These are phyloP conservation scores for Paracanthobrama guichenoti DNA, from an alignment of 2,113 vertebrate species.

Conservation along the genomic window DNA sequence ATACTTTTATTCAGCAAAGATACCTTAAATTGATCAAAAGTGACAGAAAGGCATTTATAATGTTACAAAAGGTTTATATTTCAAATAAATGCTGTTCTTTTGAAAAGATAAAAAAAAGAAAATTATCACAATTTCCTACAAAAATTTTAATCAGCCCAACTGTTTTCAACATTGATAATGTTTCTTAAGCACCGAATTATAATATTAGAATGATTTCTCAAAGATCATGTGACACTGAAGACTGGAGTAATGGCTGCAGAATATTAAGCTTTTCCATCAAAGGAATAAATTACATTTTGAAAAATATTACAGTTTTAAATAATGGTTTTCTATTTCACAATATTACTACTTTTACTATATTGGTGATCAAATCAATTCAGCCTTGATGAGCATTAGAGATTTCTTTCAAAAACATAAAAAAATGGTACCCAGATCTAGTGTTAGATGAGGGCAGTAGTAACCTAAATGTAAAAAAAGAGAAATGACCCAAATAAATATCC, in stretches of 20 bases:
- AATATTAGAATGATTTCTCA: too few species aligned
- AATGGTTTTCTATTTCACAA: not conserved
- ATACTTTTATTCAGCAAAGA: too few species aligned
- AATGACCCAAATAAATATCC: not conserved
- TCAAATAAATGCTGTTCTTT: too few species aligned
- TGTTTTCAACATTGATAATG: not conserved
- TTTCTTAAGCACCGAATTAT: not conserved
- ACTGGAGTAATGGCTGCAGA: not conserved
- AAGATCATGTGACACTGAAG: too few species aligned
- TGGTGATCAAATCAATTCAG: not conserved
- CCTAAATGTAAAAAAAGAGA: not conserved
- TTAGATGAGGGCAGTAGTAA: not conserved
- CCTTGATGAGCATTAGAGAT: not conserved
- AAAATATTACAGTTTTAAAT: too few species aligned
- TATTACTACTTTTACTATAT: not conserved
- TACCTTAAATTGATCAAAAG: too few species aligned
- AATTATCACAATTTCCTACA: not conserved
- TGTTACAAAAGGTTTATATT: too few species aligned
- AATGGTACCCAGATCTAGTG: not conserved
- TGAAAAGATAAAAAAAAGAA: too few species aligned
- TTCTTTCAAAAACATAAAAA: not conserved
- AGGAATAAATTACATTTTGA: not conserved
- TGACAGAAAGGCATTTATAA: too few species aligned
- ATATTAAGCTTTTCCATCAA: not conserved
- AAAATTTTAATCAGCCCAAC: not conserved